These are phyloP conservation scores for Loriculus beryllinus DNA, from an alignment of 2,797 vertebrate species.

Conservation along the genomic window DNA sequence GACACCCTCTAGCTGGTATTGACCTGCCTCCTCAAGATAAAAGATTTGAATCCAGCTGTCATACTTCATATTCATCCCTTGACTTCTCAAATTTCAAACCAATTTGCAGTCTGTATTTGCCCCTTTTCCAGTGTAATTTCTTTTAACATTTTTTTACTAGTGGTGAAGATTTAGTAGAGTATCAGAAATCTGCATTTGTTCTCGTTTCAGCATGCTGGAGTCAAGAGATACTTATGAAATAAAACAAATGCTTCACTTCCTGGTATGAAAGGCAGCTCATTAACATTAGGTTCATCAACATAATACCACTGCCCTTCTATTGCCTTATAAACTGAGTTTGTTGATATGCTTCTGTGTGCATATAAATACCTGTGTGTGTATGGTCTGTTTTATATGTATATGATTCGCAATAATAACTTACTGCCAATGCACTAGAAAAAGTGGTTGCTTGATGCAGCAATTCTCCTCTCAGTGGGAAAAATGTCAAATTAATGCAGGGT, in stretches of 20 bases:
- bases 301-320: not conserved
- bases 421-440: not conserved
- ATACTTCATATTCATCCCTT: not conserved
- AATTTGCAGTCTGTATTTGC: not conserved
- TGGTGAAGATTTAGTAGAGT: not conserved
- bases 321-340: not conserved
- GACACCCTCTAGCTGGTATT: not conserved
- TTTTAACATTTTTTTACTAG: not conserved
- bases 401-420: not conserved
- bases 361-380: not conserved
- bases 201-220: not conserved
- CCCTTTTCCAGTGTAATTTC: accelerated
- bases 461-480: not conserved
- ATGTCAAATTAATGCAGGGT: not conserved
- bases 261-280: not conserved
- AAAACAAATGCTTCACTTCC: not conserved
- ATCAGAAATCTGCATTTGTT: not conserved
- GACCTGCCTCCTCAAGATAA: not conserved
- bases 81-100: not conserved
- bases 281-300: not conserved
- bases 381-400: not conserved
- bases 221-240: not conserved
- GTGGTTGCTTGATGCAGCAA: not conserved
- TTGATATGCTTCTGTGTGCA: not conserved
- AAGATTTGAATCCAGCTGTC: not conserved